Evolutionary conservation across 1,140 invertebrate species (phyloP).

Genomic region (Oncopodura yosiiana): DNA sequence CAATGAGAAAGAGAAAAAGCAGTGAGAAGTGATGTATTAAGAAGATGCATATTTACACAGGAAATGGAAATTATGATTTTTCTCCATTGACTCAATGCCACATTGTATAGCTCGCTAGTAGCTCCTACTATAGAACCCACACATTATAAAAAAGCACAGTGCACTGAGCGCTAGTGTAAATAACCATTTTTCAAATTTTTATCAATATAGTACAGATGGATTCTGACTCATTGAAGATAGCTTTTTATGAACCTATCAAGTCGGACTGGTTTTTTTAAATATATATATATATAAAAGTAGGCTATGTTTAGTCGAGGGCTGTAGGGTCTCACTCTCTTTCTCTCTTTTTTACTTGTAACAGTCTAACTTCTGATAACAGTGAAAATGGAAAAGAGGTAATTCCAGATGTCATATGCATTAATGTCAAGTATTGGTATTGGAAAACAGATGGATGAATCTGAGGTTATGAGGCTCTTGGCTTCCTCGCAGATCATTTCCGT

Average conservation of each 20-base stretch:
- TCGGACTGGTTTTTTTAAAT: conserved; percentile 14
- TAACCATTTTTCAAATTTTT: conserved; percentile 36
- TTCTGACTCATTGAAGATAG: conserved; percentile 33
- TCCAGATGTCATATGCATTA: conserved; percentile 35
- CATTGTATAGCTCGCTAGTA: too few relatives aligned
- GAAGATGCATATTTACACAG: conserved; percentile 32
- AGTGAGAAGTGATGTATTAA: not conserved
- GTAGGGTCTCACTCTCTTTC: not conserved
- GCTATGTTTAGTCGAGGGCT: too few relatives aligned
- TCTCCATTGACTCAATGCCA: conserved; percentile 31
- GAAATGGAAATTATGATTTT: conserved; percentile 36
- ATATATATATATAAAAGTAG: not conserved
- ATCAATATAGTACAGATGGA: conserved; percentile 36
- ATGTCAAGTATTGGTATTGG: conserved; percentile 33
- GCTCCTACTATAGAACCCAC: not conserved
- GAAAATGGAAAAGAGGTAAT: conserved; percentile 34
- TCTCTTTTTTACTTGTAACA: conserved; percentile 16
- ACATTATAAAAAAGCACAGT: not conserved
- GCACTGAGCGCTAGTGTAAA: conserved; percentile 30
- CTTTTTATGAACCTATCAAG: conserved; percentile 31
- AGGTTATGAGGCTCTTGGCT: conserved; percentile 14
- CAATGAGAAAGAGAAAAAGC: conserved; percentile 1
- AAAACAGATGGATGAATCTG: conserved; percentile 32
- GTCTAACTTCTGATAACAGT: conserved; percentile 23
- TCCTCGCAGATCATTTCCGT: conserved; percentile 26